A percentile compares a stretch with the other conserved stretches of the same genome.
These are phyloP conservation scores for Tenualosa ilisha DNA, from an alignment of 2,797 vertebrate genomes.

Conservation along the genomic window DNA sequence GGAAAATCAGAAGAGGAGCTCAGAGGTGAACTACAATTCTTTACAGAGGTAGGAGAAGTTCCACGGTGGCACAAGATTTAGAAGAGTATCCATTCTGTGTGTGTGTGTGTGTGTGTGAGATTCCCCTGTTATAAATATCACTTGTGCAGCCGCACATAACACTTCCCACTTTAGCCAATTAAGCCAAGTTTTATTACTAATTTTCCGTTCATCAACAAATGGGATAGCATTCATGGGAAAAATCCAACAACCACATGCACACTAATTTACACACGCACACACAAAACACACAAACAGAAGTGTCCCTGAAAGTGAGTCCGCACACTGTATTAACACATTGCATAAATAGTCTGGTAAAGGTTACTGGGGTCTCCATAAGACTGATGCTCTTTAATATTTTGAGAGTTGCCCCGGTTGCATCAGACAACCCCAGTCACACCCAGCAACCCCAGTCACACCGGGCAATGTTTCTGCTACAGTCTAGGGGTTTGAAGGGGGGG, in stretches of 20 bases:
- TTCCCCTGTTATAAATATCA: background rate
- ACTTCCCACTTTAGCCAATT: background rate
- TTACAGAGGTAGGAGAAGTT: background rate
- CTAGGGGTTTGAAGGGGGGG: conserved; percentile 14
- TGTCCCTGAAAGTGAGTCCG: background rate
- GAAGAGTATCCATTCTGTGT: background rate
- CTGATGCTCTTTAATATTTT: background rate
- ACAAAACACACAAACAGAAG: background rate
- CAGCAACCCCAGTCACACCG: background rate
- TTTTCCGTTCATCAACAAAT: background rate
- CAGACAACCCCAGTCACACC: background rate
- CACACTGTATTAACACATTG: background rate
- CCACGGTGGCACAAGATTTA: background rate
- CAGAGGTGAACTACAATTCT: background rate
- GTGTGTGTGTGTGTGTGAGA: background rate
- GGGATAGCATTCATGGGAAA: background rate
- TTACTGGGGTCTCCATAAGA: background rate
- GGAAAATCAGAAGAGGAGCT: background rate
- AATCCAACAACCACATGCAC: background rate
- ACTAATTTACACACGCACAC: background rate
- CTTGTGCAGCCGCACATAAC: background rate
- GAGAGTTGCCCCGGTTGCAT: background rate
- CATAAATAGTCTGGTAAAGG: background rate
- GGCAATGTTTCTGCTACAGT: background rate
- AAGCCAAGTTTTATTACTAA: background rate